These are phyloP conservation scores for Chamaea fasciata DNA, from an alignment of 2,113 vertebrate genomes.

Conservation along the genomic window DNA sequence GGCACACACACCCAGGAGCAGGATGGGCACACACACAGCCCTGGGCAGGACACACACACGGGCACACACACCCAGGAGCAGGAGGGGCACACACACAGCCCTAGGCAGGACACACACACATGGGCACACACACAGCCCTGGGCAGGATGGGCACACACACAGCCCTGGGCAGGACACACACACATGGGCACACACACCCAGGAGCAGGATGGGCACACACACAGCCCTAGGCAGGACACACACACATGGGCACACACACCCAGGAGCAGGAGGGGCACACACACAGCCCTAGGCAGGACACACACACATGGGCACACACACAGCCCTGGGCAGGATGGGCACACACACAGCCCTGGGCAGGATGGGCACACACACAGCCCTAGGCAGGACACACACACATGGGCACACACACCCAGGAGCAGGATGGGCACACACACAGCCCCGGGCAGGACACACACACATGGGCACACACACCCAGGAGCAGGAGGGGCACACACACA, in stretches of 20 bases:
- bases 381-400: too few species aligned
- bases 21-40: neutral
- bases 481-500: neutral
- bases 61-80: neutral
- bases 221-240: neutral
- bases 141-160: neutral
- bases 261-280: too few species aligned
- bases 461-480: neutral
- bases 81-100: neutral
- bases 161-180: neutral
- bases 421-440: neutral
- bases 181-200: neutral
- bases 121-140: neutral
- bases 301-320: too few species aligned
- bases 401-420: neutral
- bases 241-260: neutral
- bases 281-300: neutral
- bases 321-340: neutral
- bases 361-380: neutral
- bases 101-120: neutral
- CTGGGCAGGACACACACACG: neutral
- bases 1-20: neutral
- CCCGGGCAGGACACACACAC: too few species aligned
- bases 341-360: neutral
- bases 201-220: too few species aligned